Conservation (phyloP, 2,113 vertebrate species). For the Nestor notabilis region DNA sequence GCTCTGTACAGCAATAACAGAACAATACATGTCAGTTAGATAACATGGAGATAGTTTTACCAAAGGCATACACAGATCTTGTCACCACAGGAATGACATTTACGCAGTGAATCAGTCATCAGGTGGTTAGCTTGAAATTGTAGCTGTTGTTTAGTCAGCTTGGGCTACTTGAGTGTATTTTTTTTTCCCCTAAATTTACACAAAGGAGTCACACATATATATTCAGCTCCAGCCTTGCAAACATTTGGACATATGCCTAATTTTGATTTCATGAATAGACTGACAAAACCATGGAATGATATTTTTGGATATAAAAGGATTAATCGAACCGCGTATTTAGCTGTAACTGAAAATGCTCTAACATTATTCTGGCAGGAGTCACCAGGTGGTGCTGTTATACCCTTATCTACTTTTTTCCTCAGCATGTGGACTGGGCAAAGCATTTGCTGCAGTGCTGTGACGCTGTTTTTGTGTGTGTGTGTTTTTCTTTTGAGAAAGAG, state of each 20-base stretch:
- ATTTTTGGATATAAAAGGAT: neutral
- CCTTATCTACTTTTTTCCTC: neutral
- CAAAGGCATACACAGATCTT: neutral
- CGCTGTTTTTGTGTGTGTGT: fast-evolving
- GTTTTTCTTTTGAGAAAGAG: neutral
- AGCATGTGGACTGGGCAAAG: fast-evolving
- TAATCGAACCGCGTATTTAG: neutral
- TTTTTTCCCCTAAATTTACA: neutral
- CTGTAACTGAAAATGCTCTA: neutral
- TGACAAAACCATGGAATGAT: neutral
- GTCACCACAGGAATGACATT: neutral
- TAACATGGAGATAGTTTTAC: neutral
- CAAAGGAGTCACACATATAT: neutral
- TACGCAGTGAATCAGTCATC: neutral
- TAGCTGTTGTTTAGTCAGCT: neutral
- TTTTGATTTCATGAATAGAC: neutral
- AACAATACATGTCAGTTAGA: neutral
- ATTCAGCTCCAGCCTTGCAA: neutral
- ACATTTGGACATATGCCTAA: neutral
- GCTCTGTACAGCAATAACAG: neutral
- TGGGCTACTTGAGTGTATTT: neutral
- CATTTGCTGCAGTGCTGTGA: neutral
- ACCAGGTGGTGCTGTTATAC: conserved; percentile 53
- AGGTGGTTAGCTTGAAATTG: neutral
- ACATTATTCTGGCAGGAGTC: neutral